Conservation (phyloP, 2,113 vertebrate genomes). For the Varanus salvator region DNA sequence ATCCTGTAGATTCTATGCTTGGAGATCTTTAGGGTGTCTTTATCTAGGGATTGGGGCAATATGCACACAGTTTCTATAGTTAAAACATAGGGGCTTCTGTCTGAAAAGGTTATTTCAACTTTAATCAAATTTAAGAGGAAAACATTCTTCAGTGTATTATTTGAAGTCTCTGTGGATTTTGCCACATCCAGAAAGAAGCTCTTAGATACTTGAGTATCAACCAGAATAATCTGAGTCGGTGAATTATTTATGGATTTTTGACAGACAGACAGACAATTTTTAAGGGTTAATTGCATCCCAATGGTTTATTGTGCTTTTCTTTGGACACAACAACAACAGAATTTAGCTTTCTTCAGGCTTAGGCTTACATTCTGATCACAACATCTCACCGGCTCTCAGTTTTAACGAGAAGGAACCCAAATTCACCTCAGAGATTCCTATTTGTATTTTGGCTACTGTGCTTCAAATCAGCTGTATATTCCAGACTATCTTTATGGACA, state of each 20-base stretch:
- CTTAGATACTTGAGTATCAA: neutral
- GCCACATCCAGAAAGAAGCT: neutral
- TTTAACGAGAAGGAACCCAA: no score
- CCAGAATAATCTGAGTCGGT: neutral
- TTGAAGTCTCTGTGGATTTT: neutral
- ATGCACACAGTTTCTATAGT: conserved; percentile 19
- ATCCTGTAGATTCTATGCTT: conserved; percentile 20
- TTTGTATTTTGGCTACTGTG: no score
- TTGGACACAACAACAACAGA: no score
- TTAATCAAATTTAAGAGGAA: conserved; percentile 27
- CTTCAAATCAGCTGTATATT: no score
- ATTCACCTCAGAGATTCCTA: no score
- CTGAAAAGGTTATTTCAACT: conserved; percentile 35
- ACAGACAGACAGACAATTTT: no score
- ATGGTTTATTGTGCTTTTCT: no score
- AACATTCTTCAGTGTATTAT: conserved; percentile 3
- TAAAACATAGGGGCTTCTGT: conserved; percentile 31
- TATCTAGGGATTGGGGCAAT: conserved; percentile 43
- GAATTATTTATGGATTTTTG: neutral
- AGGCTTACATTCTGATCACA: no score
- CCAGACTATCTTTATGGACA: no score
- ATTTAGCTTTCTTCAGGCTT: no score
- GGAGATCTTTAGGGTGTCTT: conserved; percentile 33
- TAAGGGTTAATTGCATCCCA: neutral
- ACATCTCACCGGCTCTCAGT: no score